These are phyloP conservation scores for Proisotoma minuta DNA, from an alignment of 2,888 invertebrate genomes.

Conservation along the genomic window DNA sequence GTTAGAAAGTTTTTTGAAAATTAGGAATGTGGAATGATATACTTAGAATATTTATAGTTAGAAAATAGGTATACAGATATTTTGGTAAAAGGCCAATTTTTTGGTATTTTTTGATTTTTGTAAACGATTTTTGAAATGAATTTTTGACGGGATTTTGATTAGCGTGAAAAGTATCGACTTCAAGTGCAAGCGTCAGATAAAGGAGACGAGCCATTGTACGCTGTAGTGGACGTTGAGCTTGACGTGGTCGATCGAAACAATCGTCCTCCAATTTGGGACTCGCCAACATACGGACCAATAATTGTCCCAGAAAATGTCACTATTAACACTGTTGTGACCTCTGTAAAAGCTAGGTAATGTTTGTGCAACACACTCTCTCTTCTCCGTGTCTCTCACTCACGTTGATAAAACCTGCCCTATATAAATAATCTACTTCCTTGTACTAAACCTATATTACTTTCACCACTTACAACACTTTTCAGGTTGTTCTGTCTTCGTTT, in stretches of 20 bases:
- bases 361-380: slow-evolving; percentile 30
- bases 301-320: slow-evolving; percentile 98
- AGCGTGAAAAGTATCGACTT: slow-evolving; percentile 95
- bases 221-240: slow-evolving; percentile 95
- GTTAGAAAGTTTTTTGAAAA: not conserved
- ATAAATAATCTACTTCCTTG: slow-evolving; percentile 10
- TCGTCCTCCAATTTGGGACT: slow-evolving; percentile 96
- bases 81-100: slow-evolving; percentile 2
- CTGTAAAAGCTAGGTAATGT: slow-evolving; percentile 85
- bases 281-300: slow-evolving; percentile 92
- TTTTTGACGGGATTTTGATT: slow-evolving; percentile 49
- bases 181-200: slow-evolving; percentile 94
- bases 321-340: slow-evolving; percentile 97
- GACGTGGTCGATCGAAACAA: slow-evolving; percentile 90
- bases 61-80: slow-evolving; percentile 3
- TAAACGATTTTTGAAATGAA: slow-evolving; percentile 13
- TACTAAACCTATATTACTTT: not conserved
- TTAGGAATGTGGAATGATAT: slow-evolving; percentile 11
- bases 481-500: too few relatives aligned
- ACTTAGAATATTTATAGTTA: too few relatives aligned
- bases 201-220: slow-evolving; percentile 77
- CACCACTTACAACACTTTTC: not conserved
- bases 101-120: slow-evolving; percentile 11
- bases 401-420: slow-evolving; percentile 17
- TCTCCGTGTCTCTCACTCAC: slow-evolving; percentile 48